phyloP scores from a whole-genome alignment of 2,797 vertebrate species.

The Falco cherrug region DNA sequence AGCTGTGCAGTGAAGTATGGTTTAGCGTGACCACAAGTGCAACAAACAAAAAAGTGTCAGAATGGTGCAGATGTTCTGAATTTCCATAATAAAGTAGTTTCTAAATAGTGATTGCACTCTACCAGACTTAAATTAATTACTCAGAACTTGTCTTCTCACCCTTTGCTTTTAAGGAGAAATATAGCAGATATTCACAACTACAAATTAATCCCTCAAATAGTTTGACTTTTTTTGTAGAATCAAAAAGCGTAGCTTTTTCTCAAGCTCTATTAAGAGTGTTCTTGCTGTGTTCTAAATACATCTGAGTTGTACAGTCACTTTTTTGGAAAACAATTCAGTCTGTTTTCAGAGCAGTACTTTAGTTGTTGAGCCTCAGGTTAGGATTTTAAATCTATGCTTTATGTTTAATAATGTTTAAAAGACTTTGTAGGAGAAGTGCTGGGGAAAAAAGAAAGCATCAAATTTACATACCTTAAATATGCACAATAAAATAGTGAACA shows the following conservation, averaged over 20 bases:
- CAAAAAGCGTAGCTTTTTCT: accelerated
- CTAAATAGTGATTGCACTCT: not conserved
- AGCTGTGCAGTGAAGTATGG: too few relatives aligned
- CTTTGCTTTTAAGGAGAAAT: not conserved
- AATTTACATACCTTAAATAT: not conserved
- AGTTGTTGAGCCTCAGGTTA: not conserved
- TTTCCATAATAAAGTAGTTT: not conserved
- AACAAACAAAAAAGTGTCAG: not conserved
- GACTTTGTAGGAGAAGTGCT: not conserved
- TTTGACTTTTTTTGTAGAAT: not conserved
- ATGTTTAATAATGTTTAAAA: too few relatives aligned
- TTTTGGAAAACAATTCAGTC: not conserved
- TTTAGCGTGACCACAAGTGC: not conserved
- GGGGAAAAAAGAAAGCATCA: not conserved
- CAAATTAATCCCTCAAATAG: not conserved
- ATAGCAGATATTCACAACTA: not conserved
- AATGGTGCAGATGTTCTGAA: not conserved
- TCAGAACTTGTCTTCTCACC: not conserved
- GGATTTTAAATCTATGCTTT: not conserved
- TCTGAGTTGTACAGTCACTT: accelerated
- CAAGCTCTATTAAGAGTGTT: accelerated
- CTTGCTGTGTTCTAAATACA: too few relatives aligned
- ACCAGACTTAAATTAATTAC: not conserved
- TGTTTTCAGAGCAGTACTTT: not conserved
- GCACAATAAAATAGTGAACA: accelerated